phyloP scores from a whole-genome alignment of 2,113 vertebrate genomes.

The Alosa alosa region DNA sequence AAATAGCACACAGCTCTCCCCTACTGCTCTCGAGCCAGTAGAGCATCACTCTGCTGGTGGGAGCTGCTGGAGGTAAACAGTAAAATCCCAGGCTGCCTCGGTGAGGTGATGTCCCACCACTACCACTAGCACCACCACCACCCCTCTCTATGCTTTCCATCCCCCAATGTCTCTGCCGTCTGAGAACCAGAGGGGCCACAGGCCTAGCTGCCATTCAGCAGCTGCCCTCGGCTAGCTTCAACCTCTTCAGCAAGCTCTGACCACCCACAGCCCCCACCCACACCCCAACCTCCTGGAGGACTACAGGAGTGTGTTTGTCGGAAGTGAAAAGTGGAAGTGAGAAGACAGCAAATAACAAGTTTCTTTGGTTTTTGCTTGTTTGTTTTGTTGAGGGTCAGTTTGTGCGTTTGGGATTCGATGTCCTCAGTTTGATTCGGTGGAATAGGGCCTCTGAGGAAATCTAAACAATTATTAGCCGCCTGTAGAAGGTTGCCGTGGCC shows the following conservation, averaged over 20 bases:
- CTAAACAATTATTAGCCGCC: neutral
- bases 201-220: neutral
- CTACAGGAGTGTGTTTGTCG: neutral
- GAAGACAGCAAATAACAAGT: neutral
- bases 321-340: neutral
- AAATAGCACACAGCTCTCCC: slow-evolving; percentile 26
- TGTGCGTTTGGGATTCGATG: no score
- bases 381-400: neutral
- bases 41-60: slow-evolving; percentile 14
- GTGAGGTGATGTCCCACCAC: neutral
- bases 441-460: neutral
- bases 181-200: neutral
- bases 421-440: neutral
- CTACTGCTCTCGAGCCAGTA: slow-evolving; percentile 22
- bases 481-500: no score
- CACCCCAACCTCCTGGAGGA: neutral
- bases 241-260: neutral
- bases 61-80: slow-evolving; percentile 26
- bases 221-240: neutral
- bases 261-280: neutral
- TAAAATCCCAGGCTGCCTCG: neutral
- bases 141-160: neutral
- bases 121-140: neutral
- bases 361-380: neutral
- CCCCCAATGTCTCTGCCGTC: neutral